Conservation (phyloP, 2,113 vertebrate genomes). For the Cryptoleucopteryx plumbea region DNA sequence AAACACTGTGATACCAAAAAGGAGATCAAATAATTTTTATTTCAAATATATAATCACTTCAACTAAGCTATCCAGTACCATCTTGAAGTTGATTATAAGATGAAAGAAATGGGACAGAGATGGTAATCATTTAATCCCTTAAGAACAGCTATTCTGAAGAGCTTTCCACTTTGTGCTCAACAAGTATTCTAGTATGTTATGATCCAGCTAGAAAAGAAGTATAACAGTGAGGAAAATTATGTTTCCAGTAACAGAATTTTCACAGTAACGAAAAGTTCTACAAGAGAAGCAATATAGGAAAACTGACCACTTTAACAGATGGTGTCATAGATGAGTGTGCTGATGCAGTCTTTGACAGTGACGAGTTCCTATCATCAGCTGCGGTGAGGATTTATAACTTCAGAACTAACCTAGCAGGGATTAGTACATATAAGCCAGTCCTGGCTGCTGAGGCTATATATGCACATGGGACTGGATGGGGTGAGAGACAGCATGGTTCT, state of each 20-base stretch:
- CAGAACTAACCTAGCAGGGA: not conserved
- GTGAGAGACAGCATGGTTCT: not conserved
- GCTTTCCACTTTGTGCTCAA: slow-evolving; percentile 67
- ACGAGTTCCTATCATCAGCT: not conserved
- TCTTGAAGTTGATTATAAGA: slow-evolving; percentile 83
- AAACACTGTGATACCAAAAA: slow-evolving; percentile 12
- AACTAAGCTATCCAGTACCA: slow-evolving; percentile 71
- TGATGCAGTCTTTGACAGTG: not conserved
- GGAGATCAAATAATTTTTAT: slow-evolving; percentile 67
- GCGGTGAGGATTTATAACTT: slow-evolving; percentile 22
- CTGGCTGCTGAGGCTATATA: not conserved
- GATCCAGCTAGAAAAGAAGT: slow-evolving; percentile 54
- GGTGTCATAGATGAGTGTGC: not conserved
- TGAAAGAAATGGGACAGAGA: slow-evolving; percentile 73
- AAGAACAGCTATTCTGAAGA: slow-evolving; percentile 74
- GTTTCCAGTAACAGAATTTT: slow-evolving; percentile 60
- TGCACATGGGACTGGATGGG: not conserved
- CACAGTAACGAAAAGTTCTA: not conserved
- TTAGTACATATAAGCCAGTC: not conserved
- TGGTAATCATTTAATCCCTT: slow-evolving; percentile 82
- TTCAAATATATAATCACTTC: slow-evolving; percentile 76
- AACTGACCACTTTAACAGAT: slow-evolving; percentile 34
- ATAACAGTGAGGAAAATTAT: slow-evolving; percentile 61
- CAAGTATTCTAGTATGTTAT: slow-evolving; percentile 49
- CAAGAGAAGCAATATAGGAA: slow-evolving; percentile 37